phyloP scores from a whole-genome alignment of 2,113 vertebrate species.

The Neomonachus schauinslandi region DNA sequence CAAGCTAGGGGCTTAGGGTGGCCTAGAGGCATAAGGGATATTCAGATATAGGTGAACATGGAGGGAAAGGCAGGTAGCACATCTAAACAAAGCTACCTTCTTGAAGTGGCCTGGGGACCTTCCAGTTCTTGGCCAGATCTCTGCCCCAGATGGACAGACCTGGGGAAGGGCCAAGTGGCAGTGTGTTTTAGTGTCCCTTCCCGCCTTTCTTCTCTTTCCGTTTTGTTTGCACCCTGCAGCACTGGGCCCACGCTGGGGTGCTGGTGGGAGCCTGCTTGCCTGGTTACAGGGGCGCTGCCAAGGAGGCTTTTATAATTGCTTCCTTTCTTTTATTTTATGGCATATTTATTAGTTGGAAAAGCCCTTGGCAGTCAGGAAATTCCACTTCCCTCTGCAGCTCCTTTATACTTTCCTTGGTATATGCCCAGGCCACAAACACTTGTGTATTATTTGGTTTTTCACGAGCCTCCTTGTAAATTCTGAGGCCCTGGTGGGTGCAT shows the following conservation, averaged over 20 bases:
- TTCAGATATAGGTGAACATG: not conserved
- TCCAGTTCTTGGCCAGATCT: not conserved
- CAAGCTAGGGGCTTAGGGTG: no score
- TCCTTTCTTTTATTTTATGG: not conserved
- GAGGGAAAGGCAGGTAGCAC: not conserved
- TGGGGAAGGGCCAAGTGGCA: not conserved
- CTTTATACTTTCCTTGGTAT: not conserved
- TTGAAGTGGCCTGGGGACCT: not conserved
- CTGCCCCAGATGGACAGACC: not conserved
- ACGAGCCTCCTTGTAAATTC: not conserved
- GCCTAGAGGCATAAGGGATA: not conserved
- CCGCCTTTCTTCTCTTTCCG: not conserved
- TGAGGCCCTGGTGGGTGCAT: no score
- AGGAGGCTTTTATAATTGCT: not conserved
- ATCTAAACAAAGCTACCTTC: not conserved
- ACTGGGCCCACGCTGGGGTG: not conserved
- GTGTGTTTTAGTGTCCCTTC: not conserved
- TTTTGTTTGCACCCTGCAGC: accelerated
- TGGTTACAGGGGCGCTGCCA: not conserved
- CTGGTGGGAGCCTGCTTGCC: not conserved
- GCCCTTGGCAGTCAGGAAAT: constrained; percentile 37
- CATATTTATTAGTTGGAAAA: constrained; percentile 15
- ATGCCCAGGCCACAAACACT: not conserved
- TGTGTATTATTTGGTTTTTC: not conserved
- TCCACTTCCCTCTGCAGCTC: not conserved